phyloP scores from a whole-genome alignment of 2,797 vertebrate genomes.

The Hipposideros larvatus region DNA sequence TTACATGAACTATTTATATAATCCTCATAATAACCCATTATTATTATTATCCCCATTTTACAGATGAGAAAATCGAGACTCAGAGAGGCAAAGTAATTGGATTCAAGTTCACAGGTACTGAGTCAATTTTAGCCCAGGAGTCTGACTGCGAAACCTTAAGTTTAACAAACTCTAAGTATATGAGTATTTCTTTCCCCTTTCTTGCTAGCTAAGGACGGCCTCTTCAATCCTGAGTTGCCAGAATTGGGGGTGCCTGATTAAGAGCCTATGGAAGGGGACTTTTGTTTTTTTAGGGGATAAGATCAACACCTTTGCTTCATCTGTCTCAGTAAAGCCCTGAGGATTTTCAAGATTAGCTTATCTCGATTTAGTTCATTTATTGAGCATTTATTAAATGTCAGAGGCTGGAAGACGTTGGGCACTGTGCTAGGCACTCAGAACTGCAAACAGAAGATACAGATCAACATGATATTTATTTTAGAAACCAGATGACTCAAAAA shows the following conservation, averaged over 20 bases:
- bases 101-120: neutral
- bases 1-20: neutral
- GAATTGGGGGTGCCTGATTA: neutral
- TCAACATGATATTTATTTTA: neutral
- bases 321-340: neutral
- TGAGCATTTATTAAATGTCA: neutral
- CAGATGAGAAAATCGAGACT: constrained; percentile 21
- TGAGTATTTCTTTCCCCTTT: neutral
- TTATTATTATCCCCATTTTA: neutral
- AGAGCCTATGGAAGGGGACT: neutral
- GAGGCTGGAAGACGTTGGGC: neutral
- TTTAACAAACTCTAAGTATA: neutral
- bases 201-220: neutral
- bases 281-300: neutral
- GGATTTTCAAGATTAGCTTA: neutral
- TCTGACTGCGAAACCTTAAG: neutral
- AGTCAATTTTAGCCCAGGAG: neutral
- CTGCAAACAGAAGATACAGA: neutral
- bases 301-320: neutral
- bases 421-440: neutral
- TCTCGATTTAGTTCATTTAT: neutral
- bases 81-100: neutral
- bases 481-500: constrained; percentile 13
- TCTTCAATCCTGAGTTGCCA: neutral
- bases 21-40: neutral